Evolutionary conservation across 2,888 invertebrate genomes (phyloP), one percentile per base, ranked within the genome.

Genomic region (Sepioteuthis lessoniana): DNA sequence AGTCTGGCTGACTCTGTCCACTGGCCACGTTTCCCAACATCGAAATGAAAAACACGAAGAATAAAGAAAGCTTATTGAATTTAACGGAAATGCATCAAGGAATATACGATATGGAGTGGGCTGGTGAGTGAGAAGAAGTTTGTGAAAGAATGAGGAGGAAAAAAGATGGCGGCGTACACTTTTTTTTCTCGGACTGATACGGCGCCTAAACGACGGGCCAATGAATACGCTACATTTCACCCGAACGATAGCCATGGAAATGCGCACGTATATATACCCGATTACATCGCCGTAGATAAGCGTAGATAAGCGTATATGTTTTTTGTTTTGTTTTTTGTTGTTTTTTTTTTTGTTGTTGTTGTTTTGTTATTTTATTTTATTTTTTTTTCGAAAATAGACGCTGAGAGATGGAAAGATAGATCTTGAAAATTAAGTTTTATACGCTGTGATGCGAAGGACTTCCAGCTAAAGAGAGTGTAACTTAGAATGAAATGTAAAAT

Each of bases 1-100:
- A 76, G 76, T n/a, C 76, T 35, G 76, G n/a, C 76, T 76, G 76
- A 35, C n/a, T 76, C 76, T 76, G 76, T 76, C 76, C 76, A 76
- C 7, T 35, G 76, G 76, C 76, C 76, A 76, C 76, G n/a, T 76
- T 76, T 76, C n/a, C n/a, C 76, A 10, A 35, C n/a, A 4, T 35
- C 76, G 13, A 76, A 76, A 76, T 76, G 35, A 76, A n/a, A 76
- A 35, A 76, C n/a, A n/a, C 35, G 35, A 76, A 76, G 76, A 76
- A 76, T 76, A 76, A 76, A 76, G 76, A 76, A 76, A 76, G 10
- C 0, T 76, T 76, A 76, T 76, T 76, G 76, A 76, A 76, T 76
- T 76, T 76, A n/a, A 76, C 76, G 76, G 76, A 76, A 76, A 76
- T 76, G 76, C 76, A 76, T 76, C 76, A 76, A 3, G n/a, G 76